Evolutionary conservation across 2,888 invertebrate species (phyloP).

Genomic region (Leptarthrus brevirostris): DNA sequence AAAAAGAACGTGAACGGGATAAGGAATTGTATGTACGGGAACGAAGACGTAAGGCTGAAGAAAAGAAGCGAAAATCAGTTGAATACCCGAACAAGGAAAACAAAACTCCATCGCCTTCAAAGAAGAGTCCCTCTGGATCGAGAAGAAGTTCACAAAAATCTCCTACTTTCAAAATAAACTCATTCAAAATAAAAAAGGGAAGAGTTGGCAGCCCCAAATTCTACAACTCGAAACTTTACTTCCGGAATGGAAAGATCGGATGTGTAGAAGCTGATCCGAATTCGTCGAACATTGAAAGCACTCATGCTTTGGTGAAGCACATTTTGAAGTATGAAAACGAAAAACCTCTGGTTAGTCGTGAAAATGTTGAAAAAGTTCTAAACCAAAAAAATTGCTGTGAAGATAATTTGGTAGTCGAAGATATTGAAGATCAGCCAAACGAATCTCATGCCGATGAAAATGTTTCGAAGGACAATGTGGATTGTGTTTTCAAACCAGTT

Average conservation of each 20-base stretch:
- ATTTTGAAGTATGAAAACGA: constrained; percentile 64
- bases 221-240: constrained; percentile 64
- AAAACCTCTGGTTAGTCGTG: constrained; percentile 65
- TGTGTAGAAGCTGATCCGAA: constrained; percentile 64
- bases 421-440: neutral
- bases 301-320: constrained; percentile 66
- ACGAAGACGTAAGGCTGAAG: constrained; percentile 55
- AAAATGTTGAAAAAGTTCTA: constrained; percentile 63
- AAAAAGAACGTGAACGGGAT: constrained; percentile 63
- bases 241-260: constrained; percentile 66
- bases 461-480: constrained; percentile 60
- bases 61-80: constrained; percentile 48
- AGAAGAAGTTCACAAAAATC: constrained; percentile 53
- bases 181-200: constrained; percentile 60
- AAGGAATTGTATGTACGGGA: constrained; percentile 57
- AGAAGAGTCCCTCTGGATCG: constrained; percentile 14
- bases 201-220: constrained; percentile 61
- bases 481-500: neutral
- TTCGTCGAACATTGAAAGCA: constrained; percentile 64
- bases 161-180: constrained; percentile 64
- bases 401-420: constrained; percentile 17
- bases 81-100: constrained; percentile 48
- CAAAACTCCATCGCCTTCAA: constrained; percentile 43
- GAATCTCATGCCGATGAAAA: constrained; percentile 6
- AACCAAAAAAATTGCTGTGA: constrained; percentile 49